Evolutionary conservation across 2,797 vertebrate species (phyloP).

Genomic region (Betta splendens): DNA sequence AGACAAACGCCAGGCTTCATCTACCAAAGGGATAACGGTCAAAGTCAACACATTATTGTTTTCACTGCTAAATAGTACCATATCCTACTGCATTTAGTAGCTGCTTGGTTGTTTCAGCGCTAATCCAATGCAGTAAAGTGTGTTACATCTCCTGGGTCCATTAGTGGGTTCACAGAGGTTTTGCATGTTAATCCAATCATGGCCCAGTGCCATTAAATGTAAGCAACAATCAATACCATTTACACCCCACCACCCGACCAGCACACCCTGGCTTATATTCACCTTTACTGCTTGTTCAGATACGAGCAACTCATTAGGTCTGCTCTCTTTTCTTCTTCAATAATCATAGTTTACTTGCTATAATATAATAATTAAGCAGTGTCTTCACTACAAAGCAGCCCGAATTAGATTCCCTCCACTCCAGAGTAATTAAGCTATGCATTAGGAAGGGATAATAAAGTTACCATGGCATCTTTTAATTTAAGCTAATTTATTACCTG

Average conservation of each 20-base stretch:
- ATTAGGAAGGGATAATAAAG: constrained; percentile 42
- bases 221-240: constrained; percentile 13
- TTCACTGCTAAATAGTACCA: too few relatives aligned
- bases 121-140: background rate
- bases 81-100: too few relatives aligned
- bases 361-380: constrained; percentile 31
- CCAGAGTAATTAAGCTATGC: constrained; percentile 41
- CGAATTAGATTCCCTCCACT: constrained; percentile 36
- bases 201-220: background rate
- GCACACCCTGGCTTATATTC: background rate
- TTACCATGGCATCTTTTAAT: constrained; percentile 34
- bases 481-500: constrained; percentile 35
- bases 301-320: background rate
- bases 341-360: constrained; percentile 31
- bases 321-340: background rate
- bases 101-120: background rate
- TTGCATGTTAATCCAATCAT: constrained; percentile 24
- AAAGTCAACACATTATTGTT: too few relatives aligned
- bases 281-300: background rate
- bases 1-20: too few relatives aligned
- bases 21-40: too few relatives aligned
- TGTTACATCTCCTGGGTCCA: constrained; percentile 1
- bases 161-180: constrained; percentile 2
- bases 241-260: background rate
- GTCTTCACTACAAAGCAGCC: constrained; percentile 23